Conservation (phyloP, 1,140 invertebrate genomes). For the Panonychus citri region DNA sequence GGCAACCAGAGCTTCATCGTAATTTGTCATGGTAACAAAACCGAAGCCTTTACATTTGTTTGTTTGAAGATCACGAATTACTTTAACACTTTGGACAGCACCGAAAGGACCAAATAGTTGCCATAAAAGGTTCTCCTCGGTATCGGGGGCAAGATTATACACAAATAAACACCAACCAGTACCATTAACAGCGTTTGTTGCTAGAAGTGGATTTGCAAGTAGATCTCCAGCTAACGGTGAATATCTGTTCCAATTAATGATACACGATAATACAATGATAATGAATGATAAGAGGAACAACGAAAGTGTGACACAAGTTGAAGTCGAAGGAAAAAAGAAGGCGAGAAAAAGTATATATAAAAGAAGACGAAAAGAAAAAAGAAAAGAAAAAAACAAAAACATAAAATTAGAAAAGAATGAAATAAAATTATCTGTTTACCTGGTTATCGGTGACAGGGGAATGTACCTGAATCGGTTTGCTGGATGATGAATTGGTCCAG, state of each 20-base stretch:
- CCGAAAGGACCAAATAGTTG: slow-evolving; percentile 96
- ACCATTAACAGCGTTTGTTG: slow-evolving; percentile 37
- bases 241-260: slow-evolving; percentile 39
- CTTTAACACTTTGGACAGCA: slow-evolving; percentile 92
- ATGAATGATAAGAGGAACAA: not conserved
- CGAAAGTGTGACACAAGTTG: not conserved
- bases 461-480: slow-evolving; percentile 70
- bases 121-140: slow-evolving; percentile 94
- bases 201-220: slow-evolving; percentile 60
- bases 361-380: not conserved
- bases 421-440: slow-evolving; percentile 20
- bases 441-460: slow-evolving; percentile 39
- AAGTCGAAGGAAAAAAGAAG: not conserved
- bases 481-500: slow-evolving; percentile 74
- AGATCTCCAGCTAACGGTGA: slow-evolving; percentile 72
- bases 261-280: no score
- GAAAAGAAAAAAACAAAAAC: not conserved
- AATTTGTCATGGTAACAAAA: slow-evolving; percentile 99
- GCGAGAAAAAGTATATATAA: not conserved
- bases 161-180: slow-evolving; percentile 97
- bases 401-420: no score
- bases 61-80: slow-evolving; percentile 86
- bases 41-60: slow-evolving; percentile 99
- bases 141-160: slow-evolving; percentile 92
- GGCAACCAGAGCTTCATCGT: slow-evolving; percentile 89